These are phyloP conservation scores for Chaetops frenatus DNA, from an alignment of 2,113 vertebrate genomes.

Conservation along the genomic window DNA sequence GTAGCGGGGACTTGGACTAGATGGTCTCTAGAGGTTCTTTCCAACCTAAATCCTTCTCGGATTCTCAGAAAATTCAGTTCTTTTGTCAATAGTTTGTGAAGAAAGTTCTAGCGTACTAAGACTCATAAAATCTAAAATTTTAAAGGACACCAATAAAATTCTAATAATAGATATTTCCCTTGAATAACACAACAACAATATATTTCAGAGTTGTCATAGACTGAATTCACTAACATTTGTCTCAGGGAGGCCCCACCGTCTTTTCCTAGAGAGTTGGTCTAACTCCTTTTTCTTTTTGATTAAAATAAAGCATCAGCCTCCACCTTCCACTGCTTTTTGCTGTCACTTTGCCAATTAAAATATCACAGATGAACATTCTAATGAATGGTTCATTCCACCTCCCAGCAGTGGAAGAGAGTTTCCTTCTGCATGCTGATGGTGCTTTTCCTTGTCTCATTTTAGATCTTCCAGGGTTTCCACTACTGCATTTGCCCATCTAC, in stretches of 20 bases:
- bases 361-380: not conserved
- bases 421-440: not conserved
- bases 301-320: not conserved
- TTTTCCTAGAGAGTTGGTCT: not conserved
- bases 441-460: not conserved
- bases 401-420: not conserved
- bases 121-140: not conserved
- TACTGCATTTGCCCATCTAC: not conserved
- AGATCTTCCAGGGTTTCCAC: not conserved
- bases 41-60: not conserved
- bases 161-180: not conserved
- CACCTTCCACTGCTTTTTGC: not conserved
- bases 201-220: not conserved
- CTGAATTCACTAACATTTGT: not conserved
- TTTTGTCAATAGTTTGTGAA: not conserved
- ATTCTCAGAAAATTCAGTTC: conserved; percentile 16
- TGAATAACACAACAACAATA: not conserved
- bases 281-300: not conserved
- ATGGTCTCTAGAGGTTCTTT: not conserved
- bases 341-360: not conserved
- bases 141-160: not conserved
- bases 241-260: not conserved
- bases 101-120: not conserved
- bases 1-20: not conserved
- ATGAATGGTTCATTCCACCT: not conserved